A percentile compares a stretch with the other conserved stretches of the same genome.
These are phyloP conservation scores for Erebia ligea DNA, from an alignment of 2,888 invertebrate species.

Conservation along the genomic window DNA sequence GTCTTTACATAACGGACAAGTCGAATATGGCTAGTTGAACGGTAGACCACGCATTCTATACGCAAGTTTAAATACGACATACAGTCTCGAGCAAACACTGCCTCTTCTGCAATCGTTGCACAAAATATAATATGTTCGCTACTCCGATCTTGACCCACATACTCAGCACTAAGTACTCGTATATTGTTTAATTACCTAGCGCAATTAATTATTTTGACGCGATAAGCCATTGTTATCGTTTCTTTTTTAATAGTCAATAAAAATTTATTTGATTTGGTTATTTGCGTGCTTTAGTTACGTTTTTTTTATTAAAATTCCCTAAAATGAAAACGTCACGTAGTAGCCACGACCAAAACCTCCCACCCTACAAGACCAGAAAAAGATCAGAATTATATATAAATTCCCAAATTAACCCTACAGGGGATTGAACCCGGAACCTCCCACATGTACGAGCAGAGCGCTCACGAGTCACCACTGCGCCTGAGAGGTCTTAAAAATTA, in stretches of 20 bases:
- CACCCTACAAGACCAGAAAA: too few species aligned
- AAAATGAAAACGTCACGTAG: background rate
- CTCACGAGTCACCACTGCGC: too few species aligned
- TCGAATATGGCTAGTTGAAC: background rate
- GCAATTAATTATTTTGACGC: background rate
- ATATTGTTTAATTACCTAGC: background rate
- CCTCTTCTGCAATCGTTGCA: background rate
- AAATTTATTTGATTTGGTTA: background rate
- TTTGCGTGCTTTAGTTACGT: background rate
- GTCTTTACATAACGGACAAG: background rate
- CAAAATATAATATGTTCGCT: background rate
- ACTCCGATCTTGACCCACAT: constrained; percentile 7
- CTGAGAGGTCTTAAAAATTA: too few species aligned
- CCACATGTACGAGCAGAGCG: too few species aligned
- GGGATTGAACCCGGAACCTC: too few species aligned
- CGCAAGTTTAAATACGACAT: too few species aligned
- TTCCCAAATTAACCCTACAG: too few species aligned
- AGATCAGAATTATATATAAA: too few species aligned
- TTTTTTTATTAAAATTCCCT: background rate
- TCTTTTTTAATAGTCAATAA: background rate
- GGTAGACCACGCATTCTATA: background rate
- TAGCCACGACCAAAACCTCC: too few species aligned
- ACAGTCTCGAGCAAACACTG: too few species aligned
- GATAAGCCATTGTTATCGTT: background rate
- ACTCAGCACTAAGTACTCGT: background rate